These are phyloP conservation scores for Bombus cullumanus DNA, from an alignment of 1,140 invertebrate species.

Conservation along the genomic window DNA sequence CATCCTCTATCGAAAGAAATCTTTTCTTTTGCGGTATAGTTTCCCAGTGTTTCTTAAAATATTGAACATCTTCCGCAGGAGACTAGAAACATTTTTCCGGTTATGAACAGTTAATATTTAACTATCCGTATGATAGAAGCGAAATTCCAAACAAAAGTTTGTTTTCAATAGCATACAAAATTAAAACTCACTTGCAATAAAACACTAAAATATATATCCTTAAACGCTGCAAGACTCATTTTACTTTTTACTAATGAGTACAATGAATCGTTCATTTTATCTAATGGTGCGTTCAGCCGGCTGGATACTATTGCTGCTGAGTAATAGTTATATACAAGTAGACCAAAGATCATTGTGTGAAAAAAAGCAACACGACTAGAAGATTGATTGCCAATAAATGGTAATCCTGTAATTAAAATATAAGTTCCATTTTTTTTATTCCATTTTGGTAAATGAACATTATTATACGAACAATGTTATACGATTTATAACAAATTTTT, in stretches of 20 bases:
- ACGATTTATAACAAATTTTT: neutral
- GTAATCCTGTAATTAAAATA: constrained; percentile 40
- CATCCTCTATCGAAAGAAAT: constrained; percentile 38
- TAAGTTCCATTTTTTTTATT: neutral
- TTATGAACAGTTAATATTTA: neutral
- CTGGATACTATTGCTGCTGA: constrained; percentile 59
- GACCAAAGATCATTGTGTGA: constrained; percentile 54
- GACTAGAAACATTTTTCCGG: constrained; percentile 26
- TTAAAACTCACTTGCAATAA: constrained; percentile 48
- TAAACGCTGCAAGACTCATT: constrained; percentile 37
- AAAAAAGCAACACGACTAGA: constrained; percentile 54
- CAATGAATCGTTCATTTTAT: constrained; percentile 65
- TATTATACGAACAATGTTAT: neutral
- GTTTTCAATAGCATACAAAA: neutral
- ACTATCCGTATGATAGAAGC: neutral
- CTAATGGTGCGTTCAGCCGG: constrained; percentile 44
- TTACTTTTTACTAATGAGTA: constrained; percentile 38
- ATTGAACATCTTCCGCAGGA: constrained; percentile 36
- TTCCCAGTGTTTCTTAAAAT: constrained; percentile 54
- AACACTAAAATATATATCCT: constrained; percentile 38
- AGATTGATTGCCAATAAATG: constrained; percentile 19
- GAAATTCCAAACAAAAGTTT: neutral
- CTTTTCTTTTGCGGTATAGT: constrained; percentile 39
- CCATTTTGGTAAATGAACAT: neutral
- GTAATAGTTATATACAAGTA: constrained; percentile 62